Evolutionary conservation across 2,888 invertebrate genomes (phyloP), one percentile per base, ranked within the genome.

Genomic region (Coelinius sp.): DNA sequence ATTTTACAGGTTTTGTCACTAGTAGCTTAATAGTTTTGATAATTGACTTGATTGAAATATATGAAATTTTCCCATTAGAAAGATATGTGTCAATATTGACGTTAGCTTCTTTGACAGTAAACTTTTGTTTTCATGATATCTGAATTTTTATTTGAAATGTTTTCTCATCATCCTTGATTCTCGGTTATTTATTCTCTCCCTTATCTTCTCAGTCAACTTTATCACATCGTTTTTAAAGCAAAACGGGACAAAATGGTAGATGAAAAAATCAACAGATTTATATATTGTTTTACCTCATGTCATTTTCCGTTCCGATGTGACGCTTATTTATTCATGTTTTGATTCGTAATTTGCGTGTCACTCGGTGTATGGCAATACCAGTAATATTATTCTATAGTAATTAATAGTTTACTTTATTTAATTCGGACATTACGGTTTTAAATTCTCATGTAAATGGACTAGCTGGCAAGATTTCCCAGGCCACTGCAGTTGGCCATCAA

Each of bases 381-480:
- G 46, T 49, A 17, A 49, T 17, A 17, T 2, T 12, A 49, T 14
- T 49, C n/a, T 17, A 17, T 49, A 49, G 46, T 49, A 20, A 49
- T 49, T 49, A 49, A 17, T 20, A 49, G 41, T 41, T 49, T 44
- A 44, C 44, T 44, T 17, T 6, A 4, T n/a, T 56, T 35, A 17
- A 35, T 59, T 59, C 35, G 20, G 31, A 53, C 12, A 53, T 59
- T 31, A 59, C 0, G 31, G 59, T 59, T 31, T 59, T 59, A 17
- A 6, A 59, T 59, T 59, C 59, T 59, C 59, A 35, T 59, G 59
- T 12, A 41, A 64, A 68, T 52, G 63, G 64, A 72, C 68, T 72
- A 68, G 68, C 68, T 56, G 68, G 72, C 72, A 72, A 72, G 68
- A 35, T 62, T 27, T 25, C n/a, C n/a, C 31, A 63, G 63, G 63